Conservation (phyloP, 2,797 vertebrate species). For the Selene dorsalis region DNA sequence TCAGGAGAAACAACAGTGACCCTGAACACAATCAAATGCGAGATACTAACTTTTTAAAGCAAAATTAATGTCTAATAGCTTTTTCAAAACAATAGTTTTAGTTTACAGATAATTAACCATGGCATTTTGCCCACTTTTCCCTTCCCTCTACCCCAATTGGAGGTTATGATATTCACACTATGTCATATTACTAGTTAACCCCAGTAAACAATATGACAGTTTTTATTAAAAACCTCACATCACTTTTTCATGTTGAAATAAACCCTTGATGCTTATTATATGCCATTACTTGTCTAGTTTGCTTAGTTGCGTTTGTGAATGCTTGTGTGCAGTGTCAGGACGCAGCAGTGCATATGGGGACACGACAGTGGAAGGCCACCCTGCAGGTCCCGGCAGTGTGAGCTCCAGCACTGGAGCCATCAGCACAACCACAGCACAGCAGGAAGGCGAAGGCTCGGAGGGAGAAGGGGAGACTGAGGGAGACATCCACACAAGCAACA, state of each 20-base stretch:
- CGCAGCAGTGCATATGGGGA: slow-evolving; percentile 98
- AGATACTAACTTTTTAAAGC: neutral
- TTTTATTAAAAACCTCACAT: slow-evolving; percentile 11
- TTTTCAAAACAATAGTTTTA: slow-evolving; percentile 5
- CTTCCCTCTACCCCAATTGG: neutral
- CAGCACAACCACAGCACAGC: slow-evolving; percentile 96
- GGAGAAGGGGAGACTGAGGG: slow-evolving; percentile 95
- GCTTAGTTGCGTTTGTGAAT: slow-evolving; percentile 8
- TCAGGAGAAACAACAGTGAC: slow-evolving; percentile 27
- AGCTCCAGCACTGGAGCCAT: slow-evolving; percentile 99
- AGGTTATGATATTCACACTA: neutral
- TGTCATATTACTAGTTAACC: neutral
- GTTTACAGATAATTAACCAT: neutral
- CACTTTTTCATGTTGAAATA: neutral
- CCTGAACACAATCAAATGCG: neutral
- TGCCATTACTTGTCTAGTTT: neutral
- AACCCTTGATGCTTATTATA: neutral
- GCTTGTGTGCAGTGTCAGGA: slow-evolving; percentile 89
- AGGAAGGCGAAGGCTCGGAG: slow-evolving; percentile 97
- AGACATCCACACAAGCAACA: slow-evolving; percentile 96
- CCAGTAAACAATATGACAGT: neutral
- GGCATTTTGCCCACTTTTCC: neutral
- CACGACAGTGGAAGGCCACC: slow-evolving; percentile 92
- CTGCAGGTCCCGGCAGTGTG: slow-evolving; percentile 94
- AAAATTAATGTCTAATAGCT: neutral